Evolutionary conservation across 2,888 invertebrate species (phyloP).

Genomic region (Sminthurinus aureus): DNA sequence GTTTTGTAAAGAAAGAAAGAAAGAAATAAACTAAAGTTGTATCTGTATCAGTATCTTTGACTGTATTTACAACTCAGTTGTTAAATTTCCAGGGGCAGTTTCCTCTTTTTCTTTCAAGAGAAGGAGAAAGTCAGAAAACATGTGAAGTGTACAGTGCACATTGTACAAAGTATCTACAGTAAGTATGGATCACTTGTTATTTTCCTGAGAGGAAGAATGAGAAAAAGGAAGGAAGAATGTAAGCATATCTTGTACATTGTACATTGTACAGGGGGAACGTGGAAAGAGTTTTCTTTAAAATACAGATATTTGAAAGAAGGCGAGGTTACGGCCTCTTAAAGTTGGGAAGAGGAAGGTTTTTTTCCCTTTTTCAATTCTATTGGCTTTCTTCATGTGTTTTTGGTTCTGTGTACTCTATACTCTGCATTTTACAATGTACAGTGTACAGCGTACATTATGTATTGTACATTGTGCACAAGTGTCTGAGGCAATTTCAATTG

Average conservation of each 20-base stretch:
- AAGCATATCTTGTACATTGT: too few species aligned
- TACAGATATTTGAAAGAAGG: slow-evolving; percentile 14
- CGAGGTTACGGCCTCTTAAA: slow-evolving; percentile 12
- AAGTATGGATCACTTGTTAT: background rate
- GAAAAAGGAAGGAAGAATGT: background rate
- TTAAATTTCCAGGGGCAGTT: background rate
- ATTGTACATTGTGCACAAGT: background rate
- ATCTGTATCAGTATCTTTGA: background rate
- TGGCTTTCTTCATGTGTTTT: background rate
- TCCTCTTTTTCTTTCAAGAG: background rate
- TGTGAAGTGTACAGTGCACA: too few species aligned
- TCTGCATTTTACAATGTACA: too few species aligned
- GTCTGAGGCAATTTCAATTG: slow-evolving; percentile 11
- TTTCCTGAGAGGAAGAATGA: background rate
- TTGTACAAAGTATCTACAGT: too few species aligned
- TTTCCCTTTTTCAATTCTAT: background rate
- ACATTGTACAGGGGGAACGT: background rate
- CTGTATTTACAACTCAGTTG: background rate
- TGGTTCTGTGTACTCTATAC: background rate
- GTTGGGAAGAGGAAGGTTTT: background rate
- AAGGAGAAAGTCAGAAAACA: too few species aligned
- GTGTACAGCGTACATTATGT: background rate
- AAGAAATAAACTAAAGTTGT: too few species aligned
- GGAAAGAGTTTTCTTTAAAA: slow-evolving; percentile 12
- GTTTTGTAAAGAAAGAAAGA: too few species aligned